Conservation (phyloP, 2,888 invertebrate genomes). For the Eurois occulta region DNA sequence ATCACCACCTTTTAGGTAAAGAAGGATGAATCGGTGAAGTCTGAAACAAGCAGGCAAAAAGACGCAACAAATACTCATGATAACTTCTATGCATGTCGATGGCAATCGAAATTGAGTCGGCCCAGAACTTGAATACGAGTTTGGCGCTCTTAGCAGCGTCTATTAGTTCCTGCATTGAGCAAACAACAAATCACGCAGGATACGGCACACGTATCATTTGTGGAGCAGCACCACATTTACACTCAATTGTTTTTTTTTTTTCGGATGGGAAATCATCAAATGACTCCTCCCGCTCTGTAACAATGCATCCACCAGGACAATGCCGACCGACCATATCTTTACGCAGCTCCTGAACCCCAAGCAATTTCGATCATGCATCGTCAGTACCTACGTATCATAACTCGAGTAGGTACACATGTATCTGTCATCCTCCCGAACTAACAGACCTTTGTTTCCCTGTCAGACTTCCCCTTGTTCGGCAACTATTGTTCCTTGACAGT, state of each 20-base stretch:
- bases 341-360: neutral
- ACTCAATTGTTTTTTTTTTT: too few species aligned
- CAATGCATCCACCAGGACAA: too few species aligned
- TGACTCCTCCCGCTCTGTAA: too few species aligned
- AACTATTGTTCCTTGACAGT: constrained; percentile 58
- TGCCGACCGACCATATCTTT: neutral
- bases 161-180: neutral
- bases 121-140: neutral
- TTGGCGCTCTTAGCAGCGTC: neutral
- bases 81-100: neutral
- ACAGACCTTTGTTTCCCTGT: constrained; percentile 57
- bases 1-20: neutral
- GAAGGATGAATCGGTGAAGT: neutral
- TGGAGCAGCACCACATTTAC: neutral
- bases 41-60: neutral
- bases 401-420: neutral
- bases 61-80: neutral
- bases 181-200: neutral
- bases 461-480: constrained; percentile 33
- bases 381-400: neutral
- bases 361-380: neutral
- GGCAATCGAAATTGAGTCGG: neutral
- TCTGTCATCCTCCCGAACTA: constrained; percentile 39
- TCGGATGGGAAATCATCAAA: too few species aligned
- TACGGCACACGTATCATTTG: neutral